phyloP scores from a whole-genome alignment of 2,113 vertebrate genomes.

The human region DNA sequence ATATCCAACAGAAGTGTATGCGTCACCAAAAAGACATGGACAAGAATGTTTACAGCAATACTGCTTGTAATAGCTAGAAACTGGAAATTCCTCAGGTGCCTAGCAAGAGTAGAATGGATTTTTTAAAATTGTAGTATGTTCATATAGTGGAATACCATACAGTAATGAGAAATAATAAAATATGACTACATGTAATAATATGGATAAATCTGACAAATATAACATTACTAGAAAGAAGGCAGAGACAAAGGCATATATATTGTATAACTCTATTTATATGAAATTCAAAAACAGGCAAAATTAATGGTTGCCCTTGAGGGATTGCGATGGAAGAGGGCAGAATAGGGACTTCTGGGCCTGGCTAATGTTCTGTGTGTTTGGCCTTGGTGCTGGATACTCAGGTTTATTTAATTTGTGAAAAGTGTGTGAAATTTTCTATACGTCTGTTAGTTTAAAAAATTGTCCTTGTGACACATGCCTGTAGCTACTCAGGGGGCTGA shows the following conservation, averaged over 20 bases:
- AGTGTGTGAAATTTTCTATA: neutral
- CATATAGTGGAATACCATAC: neutral
- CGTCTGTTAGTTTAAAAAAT: neutral
- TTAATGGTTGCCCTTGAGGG: neutral
- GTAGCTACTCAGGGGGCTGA: too few relatives aligned
- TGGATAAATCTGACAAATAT: neutral
- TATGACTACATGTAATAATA: neutral
- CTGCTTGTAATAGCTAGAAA: neutral
- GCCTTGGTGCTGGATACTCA: neutral
- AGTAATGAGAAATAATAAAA: neutral
- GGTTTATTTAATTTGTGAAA: neutral
- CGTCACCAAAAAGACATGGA: neutral
- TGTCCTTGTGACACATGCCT: neutral
- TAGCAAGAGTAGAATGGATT: neutral
- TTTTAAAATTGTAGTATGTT: neutral
- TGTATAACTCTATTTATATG: neutral
- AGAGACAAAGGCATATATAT: neutral
- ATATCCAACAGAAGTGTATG: neutral
- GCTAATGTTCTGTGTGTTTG: neutral
- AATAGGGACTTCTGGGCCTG: neutral
- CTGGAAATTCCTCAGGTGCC: neutral
- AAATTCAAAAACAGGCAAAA: constrained; percentile 1
- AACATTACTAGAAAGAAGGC: neutral
- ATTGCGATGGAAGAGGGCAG: neutral
- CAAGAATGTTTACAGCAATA: neutral